Evolutionary conservation across 2,888 invertebrate genomes (phyloP), one percentile per base, ranked within the genome.

Genomic region (Drosophila quinaria): DNA sequence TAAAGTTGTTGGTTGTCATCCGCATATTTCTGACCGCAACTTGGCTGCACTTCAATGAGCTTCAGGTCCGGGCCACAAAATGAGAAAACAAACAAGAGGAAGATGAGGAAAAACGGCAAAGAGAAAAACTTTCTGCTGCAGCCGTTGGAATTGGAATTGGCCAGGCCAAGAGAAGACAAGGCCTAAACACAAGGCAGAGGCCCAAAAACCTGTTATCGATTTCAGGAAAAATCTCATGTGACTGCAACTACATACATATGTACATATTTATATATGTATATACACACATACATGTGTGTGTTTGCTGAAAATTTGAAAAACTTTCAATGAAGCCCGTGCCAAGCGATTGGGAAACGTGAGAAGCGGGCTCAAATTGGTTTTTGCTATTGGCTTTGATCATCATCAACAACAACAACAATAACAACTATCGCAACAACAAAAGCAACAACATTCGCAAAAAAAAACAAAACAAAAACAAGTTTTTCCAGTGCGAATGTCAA

Each of bases 171-270:
- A 50, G 60, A 58, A 61, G 39, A 33, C 41, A 22, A 46, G 54
- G 49, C 51, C 22, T 22, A 42, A 44, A 44, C 52, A 37, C 52
- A 37, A 41, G 19, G 44, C 58, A 11, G 15, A 54, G 76, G 80
- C 73, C 83, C 64, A 44, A 86, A 84, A 84, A 84, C 84, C 89
- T 69, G 84, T 84, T 88, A 76, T 78, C 68, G 84, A 66, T 88
- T 86, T 80, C 66, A 80, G 83, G 89, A 83, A 84, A 84, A 84
- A 78, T 67, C 80, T 70, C 69, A 66, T 51, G 59, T 59, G 63
- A 68, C 70, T 64, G 58, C 60, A 61, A 56, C 54, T 61, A 15
- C 37, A 50, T n/a, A 59, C 10, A 41, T 11, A n/a, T n/a, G n/a
- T n/a, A 55, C 17, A 9, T 41, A 55, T 17, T 25, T 25, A 46